Evolutionary conservation across 1,140 invertebrate genomes (phyloP).

Genomic region (Matsumurasca onukii): DNA sequence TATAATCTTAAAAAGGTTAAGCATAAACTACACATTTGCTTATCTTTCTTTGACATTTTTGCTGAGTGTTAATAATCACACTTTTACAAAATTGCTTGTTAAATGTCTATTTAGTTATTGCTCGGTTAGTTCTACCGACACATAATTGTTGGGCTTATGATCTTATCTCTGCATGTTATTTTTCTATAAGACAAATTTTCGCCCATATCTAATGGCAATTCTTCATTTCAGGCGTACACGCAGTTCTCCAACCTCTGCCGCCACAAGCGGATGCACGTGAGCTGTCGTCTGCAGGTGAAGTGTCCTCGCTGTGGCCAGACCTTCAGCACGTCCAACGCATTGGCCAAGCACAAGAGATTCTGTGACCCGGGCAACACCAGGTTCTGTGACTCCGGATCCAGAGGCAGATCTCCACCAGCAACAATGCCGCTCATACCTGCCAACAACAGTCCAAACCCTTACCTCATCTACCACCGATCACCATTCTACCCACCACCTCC

Average conservation of each 20-base stretch:
- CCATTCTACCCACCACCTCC: conserved; percentile 53
- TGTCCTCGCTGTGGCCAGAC: conserved; percentile 90
- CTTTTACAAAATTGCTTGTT: too few species aligned
- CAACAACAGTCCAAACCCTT: conserved; percentile 61
- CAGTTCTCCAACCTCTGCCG: conserved; percentile 99
- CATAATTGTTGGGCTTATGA: too few species aligned
- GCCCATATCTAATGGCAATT: too few species aligned
- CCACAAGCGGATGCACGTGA: conserved; percentile 97
- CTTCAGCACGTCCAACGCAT: conserved; percentile 84
- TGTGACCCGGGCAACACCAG: conserved; percentile 62
- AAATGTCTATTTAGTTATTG: too few species aligned
- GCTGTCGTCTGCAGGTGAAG: conserved; percentile 85
- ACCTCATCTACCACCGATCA: conserved; percentile 63
- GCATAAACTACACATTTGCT: too few species aligned
- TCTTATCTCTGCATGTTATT: too few species aligned
- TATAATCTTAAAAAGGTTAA: too few species aligned
- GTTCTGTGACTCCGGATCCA: conserved; percentile 4
- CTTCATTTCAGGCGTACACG: conserved; percentile 87
- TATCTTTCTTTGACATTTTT: too few species aligned
- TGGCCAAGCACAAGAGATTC: conserved; percentile 82
- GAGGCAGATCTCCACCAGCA: conserved; percentile 32
- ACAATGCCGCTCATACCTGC: conserved; percentile 45
- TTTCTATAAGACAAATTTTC: too few species aligned
- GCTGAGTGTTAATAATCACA: too few species aligned
- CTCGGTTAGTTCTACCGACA: too few species aligned